These are phyloP conservation scores for Bombus pascuorum DNA, from an alignment of 1,140 invertebrate genomes.

Conservation along the genomic window DNA sequence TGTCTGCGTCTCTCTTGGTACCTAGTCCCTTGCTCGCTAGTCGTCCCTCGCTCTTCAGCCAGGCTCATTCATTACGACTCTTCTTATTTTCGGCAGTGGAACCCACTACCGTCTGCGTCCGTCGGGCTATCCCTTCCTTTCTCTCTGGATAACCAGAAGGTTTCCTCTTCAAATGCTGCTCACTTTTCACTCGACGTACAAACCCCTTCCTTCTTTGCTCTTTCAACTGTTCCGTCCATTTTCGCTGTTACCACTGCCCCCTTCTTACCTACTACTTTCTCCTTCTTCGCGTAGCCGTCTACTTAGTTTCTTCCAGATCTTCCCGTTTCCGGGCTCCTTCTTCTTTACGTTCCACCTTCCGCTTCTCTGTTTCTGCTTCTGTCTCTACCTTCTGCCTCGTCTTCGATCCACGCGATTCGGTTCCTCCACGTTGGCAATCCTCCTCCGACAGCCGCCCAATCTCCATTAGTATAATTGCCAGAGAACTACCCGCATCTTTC, in stretches of 20 bases:
- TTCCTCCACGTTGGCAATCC: not conserved
- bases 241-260: constrained; percentile 26
- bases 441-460: constrained; percentile 59
- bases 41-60: constrained; percentile 35
- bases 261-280: constrained; percentile 29
- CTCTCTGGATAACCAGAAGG: constrained; percentile 58
- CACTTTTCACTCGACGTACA: constrained; percentile 63
- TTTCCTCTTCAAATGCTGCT: constrained; percentile 64
- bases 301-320: constrained; percentile 38
- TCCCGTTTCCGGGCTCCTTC: not conserved
- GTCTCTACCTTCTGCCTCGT: not conserved
- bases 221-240: constrained; percentile 55
- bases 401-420: constrained; percentile 56
- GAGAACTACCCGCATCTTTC: constrained; percentile 76
- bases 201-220: constrained; percentile 28
- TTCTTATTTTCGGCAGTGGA: constrained; percentile 71
- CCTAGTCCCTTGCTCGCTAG: constrained; percentile 15
- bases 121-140: constrained; percentile 33
- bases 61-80: constrained; percentile 72
- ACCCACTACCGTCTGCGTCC: constrained; percentile 43
- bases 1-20: not conserved
- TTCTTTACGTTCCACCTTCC: not conserved
- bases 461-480: constrained; percentile 82
- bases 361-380: not conserved
- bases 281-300: constrained; percentile 1